phyloP scores from a whole-genome alignment of 1,140 invertebrate species.

The Thaumetopoea pityocampa region DNA sequence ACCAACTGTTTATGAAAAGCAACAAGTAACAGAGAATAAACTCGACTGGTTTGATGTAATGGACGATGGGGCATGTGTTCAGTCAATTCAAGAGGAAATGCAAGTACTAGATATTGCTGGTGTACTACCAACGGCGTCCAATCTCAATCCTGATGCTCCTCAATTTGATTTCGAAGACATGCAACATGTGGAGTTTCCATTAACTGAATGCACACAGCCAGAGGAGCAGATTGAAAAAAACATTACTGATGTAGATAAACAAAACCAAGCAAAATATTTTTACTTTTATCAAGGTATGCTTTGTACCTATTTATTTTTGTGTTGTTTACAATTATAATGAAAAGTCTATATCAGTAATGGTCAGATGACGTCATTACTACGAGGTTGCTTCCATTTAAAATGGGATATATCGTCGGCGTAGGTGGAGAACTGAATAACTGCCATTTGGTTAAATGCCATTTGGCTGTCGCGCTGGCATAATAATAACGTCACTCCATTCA shows the following conservation, averaged over 20 bases:
- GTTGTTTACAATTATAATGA: too few relatives aligned
- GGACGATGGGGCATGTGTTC: conserved; percentile 49
- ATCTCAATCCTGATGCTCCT: conserved; percentile 50
- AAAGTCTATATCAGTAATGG: too few relatives aligned
- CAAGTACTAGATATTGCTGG: conserved; percentile 30
- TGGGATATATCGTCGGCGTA: too few relatives aligned
- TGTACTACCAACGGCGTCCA: conserved; percentile 20
- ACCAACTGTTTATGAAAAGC: conserved; percentile 54
- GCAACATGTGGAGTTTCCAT: conserved; percentile 40
- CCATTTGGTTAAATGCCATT: too few relatives aligned
- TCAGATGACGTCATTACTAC: too few relatives aligned
- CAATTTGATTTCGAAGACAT: conserved; percentile 34
- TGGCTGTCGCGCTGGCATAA: too few relatives aligned
- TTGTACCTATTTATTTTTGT: too few relatives aligned
- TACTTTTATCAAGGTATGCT: conserved; percentile 91
- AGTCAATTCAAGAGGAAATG: conserved; percentile 42
- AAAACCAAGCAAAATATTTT: conserved; percentile 79
- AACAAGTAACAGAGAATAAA: conserved; percentile 43
- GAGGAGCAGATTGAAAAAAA: conserved; percentile 29
- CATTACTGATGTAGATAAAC: conserved; percentile 48
- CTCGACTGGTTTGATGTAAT: conserved; percentile 66
- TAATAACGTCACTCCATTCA: too few relatives aligned
- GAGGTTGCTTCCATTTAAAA: too few relatives aligned
- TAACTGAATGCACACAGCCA: conserved; percentile 28
- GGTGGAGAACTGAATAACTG: too few relatives aligned